Percentiles rank a stretch among this genome's conserved stretches.
phyloP scores from a whole-genome alignment of 1,140 invertebrate species.

The Temnothorax curvispinosus region DNA sequence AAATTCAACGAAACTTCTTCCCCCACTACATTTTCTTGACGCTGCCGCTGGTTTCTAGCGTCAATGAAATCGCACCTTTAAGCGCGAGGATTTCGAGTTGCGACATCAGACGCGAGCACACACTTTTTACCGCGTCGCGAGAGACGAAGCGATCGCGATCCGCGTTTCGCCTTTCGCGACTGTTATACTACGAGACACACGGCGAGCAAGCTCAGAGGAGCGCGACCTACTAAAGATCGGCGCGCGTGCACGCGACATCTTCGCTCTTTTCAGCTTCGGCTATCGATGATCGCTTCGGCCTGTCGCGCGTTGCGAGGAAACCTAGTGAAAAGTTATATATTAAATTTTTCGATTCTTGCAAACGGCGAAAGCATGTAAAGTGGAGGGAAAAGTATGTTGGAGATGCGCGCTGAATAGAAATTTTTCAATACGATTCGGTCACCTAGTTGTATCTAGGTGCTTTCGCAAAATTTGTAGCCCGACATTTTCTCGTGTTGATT shows the following conservation, averaged over 20 bases:
- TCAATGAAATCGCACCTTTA: too few relatives aligned
- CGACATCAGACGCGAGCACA: not conserved
- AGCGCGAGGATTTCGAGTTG: not conserved
- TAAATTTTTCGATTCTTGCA: conserved; percentile 17
- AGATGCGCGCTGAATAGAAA: conserved; percentile 4
- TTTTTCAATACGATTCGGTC: not conserved
- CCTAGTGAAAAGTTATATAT: not conserved
- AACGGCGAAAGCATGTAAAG: not conserved
- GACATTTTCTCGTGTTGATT: not conserved
- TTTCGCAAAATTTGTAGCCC: conserved; percentile 2
- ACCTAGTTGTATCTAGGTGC: not conserved
- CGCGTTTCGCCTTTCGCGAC: conserved; percentile 21
- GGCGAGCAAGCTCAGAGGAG: conserved; percentile 39
- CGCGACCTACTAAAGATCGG: conserved; percentile 81
- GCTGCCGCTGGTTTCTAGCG: too few relatives aligned
- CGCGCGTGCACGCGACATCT: conserved; percentile 72
- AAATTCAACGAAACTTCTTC: too few relatives aligned
- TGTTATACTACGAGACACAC: not conserved
- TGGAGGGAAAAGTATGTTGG: not conserved
- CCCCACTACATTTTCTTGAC: too few relatives aligned
- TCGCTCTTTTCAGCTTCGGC: conserved; percentile 39
- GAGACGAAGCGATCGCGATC: not conserved
- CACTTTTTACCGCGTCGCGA: not conserved
- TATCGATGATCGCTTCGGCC: not conserved
- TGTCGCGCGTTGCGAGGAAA: not conserved